Conservation (phyloP, 2,888 invertebrate species). For the Poecilus cupreus region DNA sequence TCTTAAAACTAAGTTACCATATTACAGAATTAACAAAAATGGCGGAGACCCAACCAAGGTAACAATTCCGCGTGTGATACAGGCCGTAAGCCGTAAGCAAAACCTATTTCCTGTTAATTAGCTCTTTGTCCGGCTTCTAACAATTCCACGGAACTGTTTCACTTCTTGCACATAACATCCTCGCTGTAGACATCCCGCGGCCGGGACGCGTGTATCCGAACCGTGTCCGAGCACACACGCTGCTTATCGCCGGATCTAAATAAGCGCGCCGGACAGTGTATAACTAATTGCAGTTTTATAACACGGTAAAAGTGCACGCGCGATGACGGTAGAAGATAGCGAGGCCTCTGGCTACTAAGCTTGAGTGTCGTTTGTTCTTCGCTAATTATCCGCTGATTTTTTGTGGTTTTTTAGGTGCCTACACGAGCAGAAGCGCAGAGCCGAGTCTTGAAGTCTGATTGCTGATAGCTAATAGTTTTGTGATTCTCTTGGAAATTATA, state of each 20-base stretch:
- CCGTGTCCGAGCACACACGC: background rate
- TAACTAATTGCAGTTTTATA: slow-evolving; percentile 71
- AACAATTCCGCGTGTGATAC: too few species aligned
- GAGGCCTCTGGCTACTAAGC: background rate
- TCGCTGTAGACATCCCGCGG: background rate
- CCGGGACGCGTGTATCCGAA: background rate
- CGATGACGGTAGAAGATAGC: slow-evolving; percentile 53
- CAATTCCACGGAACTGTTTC: slow-evolving; percentile 47
- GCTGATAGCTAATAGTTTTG: background rate
- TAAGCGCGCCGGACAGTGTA: slow-evolving; percentile 71
- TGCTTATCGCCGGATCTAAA: slow-evolving; percentile 67
- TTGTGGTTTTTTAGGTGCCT: slow-evolving; percentile 12
- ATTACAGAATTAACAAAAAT: too few species aligned
- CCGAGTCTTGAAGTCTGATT: background rate
- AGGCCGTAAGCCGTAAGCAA: background rate
- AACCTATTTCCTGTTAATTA: slow-evolving; percentile 46
- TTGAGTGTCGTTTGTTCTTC: slow-evolving; percentile 21
- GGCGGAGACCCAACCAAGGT: too few species aligned
- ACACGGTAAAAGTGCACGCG: slow-evolving; percentile 60
- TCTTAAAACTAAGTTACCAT: too few species aligned
- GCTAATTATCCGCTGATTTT: slow-evolving; percentile 45
- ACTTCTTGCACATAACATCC: slow-evolving; percentile 31
- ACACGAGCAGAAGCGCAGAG: background rate
- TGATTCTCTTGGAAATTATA: too few species aligned
- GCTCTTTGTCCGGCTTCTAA: slow-evolving; percentile 38